Percentiles rank a stretch among this genome's conserved stretches.
phyloP scores from a whole-genome alignment of 2,113 vertebrate genomes.

The Malurus elegans region DNA sequence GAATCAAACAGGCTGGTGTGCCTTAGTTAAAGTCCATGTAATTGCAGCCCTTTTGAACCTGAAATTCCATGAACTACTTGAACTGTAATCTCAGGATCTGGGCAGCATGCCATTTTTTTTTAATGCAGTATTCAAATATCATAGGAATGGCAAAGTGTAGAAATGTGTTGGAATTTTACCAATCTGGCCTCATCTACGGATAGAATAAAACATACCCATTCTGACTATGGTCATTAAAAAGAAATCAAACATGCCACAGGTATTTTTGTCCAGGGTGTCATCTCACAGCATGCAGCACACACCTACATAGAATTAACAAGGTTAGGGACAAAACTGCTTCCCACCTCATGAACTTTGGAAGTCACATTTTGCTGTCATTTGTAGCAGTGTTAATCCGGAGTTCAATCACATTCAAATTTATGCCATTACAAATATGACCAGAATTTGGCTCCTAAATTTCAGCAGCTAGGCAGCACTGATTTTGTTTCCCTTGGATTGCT shows the following conservation, averaged over 20 bases:
- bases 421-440: neutral
- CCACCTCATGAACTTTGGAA: neutral
- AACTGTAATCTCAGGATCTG: neutral
- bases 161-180: neutral
- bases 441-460: constrained; percentile 3
- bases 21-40: neutral
- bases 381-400: neutral
- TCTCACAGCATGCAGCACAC: neutral
- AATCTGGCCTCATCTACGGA: neutral
- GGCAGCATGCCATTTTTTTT: neutral
- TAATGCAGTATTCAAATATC: neutral
- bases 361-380: constrained; percentile 21
- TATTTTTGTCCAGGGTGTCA: neutral
- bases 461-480: constrained; percentile 36
- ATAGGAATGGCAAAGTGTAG: neutral
- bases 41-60: neutral
- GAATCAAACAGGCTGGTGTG: neutral
- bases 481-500: constrained; percentile 44
- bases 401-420: constrained; percentile 55
- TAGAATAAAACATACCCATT: neutral
- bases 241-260: neutral
- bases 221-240: neutral
- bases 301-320: neutral
- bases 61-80: constrained; percentile 2
- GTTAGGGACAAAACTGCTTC: neutral